Evolutionary conservation across 2,888 invertebrate species (phyloP), one percentile per base, ranked within the genome.

Genomic region (Lasioglossum calceatum): DNA sequence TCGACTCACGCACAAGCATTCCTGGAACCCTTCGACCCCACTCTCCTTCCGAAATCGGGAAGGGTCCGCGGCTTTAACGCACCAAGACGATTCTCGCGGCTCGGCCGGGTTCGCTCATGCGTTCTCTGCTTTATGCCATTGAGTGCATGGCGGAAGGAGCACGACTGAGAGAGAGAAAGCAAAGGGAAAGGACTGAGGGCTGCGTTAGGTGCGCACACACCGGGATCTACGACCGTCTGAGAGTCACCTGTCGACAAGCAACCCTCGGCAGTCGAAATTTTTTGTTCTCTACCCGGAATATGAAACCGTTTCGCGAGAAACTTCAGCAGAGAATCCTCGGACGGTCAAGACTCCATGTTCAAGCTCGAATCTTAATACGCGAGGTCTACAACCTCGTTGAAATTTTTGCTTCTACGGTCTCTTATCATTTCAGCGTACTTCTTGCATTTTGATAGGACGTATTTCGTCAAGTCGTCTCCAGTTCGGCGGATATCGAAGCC

Each of bases 21-120:
- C 83, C 81, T 19, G 74, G 47, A 82, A 84, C 88, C 90, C 90
- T 88, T 88, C 88, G 74, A 64, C 67, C 74, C 58, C 39, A 36
- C 36, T 44, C 81, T 79, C 61, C 80, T 75, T 77, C 64, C 19
- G 32, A 36, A n/a, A 39, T 54, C 72, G 73, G 67, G 39, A 81
- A 85, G 90, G 83, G 85, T 85, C 87, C 27, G 74, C 16, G 78
- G 82, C 85, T 82, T 32, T 64, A 67, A 79, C 79, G 75, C 85
- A 61, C 82, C 82, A 82, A 90, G 88, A 84, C 82, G 90, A 90
- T 90, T 89, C 88, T 82, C 84, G 89, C 76, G 84, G 83, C 78
- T 47, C 76, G 85, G 81, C 74, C 70, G 79, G 78, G 86, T 89
- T 89, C 90, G 91, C 78, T 88, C 91, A 91, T 90, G 90, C 90